Base-by-base conservation (phyloP, 35 echinoderm and acorn worm species). In the Hemicentrotus pulcherrimus region DNA sequence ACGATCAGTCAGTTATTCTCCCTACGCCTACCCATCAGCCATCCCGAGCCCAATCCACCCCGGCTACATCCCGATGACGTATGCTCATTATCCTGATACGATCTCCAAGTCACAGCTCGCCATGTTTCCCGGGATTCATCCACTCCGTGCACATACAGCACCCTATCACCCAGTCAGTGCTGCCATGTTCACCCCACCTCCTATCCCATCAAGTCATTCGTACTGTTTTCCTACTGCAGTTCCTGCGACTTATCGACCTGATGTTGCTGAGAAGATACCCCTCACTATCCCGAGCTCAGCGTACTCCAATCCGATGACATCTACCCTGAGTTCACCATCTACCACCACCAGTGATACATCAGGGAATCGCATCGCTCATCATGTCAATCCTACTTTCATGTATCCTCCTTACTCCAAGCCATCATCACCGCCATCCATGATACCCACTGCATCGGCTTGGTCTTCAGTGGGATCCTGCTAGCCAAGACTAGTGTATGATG, bases 31-130 rank as follows among this genome's bases (percentile, higher is more conserved):
- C 70, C 94, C 97, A 47, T 22, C 85, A 6, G 95, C 95, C 41
- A 94, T 94, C 18, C 93, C 88, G 31, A 89, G 86, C 86, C 89
- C 94, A 32, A 32, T 88, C 8, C 94, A 92, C 28, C 12, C 92
- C 15, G 96, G 96, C 4, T 97, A 95, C 61, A 89, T 97, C 31
- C 96, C 96, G 28, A 97, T 97, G 96, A 91, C 96, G 22, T 96
- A 96, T 85, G 88, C 96, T 33, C 88, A 11, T 48, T 28, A 93
- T 14, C 48, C 48, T 18, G 18, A 2, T 19, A 31, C 31, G 91
- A 31, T 93, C 91, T 14, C 91, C 91, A 47, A 47, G n/a, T 90
- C 88, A 18, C 47, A 93, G 11, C 46, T 55, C 31, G 91, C 91
- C 46, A 58, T 58, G 91, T 1, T 93, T 0, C 48, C 91, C 6